A percentile compares a stretch with the other conserved stretches of the same genome.
These are phyloP conservation scores for Eretmochelys imbricata DNA, from an alignment of 2,113 vertebrate genomes.

Conservation along the genomic window DNA sequence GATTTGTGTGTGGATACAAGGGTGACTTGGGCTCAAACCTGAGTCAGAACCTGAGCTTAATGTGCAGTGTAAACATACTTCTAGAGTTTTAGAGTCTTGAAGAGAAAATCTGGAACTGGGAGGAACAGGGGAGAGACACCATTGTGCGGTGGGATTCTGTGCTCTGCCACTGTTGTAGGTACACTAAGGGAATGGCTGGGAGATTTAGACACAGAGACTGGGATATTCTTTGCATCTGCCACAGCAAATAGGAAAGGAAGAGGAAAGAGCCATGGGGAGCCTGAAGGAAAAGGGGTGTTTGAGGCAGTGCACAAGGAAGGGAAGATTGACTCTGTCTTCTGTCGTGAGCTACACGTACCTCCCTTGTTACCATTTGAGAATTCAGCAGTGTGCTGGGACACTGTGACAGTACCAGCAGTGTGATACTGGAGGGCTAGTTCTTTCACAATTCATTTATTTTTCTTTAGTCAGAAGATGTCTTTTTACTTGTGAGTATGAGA, in stretches of 20 bases:
- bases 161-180: not conserved
- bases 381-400: not conserved
- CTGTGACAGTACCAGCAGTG: not conserved
- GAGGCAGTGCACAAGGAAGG: not conserved
- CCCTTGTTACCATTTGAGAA: not conserved
- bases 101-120: not conserved
- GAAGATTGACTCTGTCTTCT: not conserved
- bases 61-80: not conserved
- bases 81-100: not conserved
- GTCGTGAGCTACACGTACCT: not conserved
- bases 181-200: not conserved
- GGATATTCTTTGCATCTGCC: not conserved
- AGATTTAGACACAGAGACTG: not conserved
- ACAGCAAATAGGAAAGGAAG: not conserved
- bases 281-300: not conserved
- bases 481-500: not conserved
- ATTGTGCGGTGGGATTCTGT: not conserved
- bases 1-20: not conserved
- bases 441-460: not conserved
- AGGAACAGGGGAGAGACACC: not conserved
- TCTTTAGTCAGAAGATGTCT: not conserved
- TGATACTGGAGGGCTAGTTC: not conserved
- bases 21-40: not conserved
- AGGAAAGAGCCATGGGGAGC: not conserved
- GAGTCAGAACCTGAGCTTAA: not conserved